Base-by-base conservation (phyloP, 1,140 invertebrate genomes). In the Chionoecetes opilio region DNA sequence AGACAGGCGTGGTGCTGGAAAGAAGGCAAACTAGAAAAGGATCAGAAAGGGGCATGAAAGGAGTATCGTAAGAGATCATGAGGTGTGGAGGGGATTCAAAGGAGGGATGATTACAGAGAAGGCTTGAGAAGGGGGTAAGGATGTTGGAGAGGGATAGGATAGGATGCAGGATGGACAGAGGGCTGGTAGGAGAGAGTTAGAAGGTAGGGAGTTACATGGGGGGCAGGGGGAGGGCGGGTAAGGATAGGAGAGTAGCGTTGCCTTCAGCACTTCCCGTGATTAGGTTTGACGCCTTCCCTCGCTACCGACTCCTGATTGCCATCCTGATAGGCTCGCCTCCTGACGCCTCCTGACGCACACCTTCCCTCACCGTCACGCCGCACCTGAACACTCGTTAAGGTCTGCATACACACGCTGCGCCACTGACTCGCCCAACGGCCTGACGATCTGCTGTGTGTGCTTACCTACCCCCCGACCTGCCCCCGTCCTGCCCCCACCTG, bases 231-330 rank as follows among this genome's bases (percentile, higher is more conserved):
- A n/a, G 63, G 6, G 63, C 21, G 11, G 63, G 21, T 75, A 75
- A n/a, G 11, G 63, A 75, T n/a, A 26, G 63, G 63, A 26, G 63
- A 75, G 63, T 75, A 75, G 63, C 21, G 63, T 75, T 26, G 63
- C 63, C 63, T 75, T 75, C 63, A 75, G n/a, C 63, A 17, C 11
- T 75, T 75, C n/a, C 63, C 63, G 63, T 75, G 63, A 75, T 75
- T 75, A n/a, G 63, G 63, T 75, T 75, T 75, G 63, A 75, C n/a
- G 63, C 63, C 63, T 75, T n/a, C n/a, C 63, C 63, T 53, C 63
- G 21, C 63, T n/a, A 26, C 63, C 63, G 6, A 75, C 63, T 75
- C 8, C 63, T 75, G 63, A 75, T 75, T 75, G 63, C 63, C 63
- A n/a, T 26, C 26, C 46, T 53, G 46, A 53, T 53, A 53, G 46